These are phyloP conservation scores for Narcine bancroftii DNA, from an alignment of 2,113 vertebrate genomes.

Conservation along the genomic window DNA sequence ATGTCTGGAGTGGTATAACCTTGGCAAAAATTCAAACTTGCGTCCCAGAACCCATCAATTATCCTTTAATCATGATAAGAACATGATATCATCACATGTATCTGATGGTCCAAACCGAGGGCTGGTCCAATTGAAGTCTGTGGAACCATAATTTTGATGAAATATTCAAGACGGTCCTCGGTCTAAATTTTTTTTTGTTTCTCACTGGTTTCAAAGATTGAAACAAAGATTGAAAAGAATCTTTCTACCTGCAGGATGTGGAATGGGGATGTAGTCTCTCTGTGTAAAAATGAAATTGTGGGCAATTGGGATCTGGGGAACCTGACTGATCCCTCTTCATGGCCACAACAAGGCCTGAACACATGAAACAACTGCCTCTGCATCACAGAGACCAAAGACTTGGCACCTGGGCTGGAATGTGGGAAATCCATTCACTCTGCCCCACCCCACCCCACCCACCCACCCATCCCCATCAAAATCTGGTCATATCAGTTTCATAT, in stretches of 20 bases:
- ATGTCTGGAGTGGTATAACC: not conserved
- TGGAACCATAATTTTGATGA: not conserved
- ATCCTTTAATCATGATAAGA: too few relatives aligned
- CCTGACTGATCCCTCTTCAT: not conserved
- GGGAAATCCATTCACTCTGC: too few relatives aligned
- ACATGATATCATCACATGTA: not conserved
- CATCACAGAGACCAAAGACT: too few relatives aligned
- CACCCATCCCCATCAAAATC: not conserved
- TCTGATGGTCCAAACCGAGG: not conserved
- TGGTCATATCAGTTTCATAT: not conserved
- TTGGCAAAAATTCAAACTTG: not conserved
- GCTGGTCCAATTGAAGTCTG: too few relatives aligned
- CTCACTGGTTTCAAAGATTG: not conserved
- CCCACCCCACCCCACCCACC: too few relatives aligned
- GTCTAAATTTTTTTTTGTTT: not conserved
- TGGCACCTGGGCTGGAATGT: not conserved
- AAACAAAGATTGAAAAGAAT: not conserved
- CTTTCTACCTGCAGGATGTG: not conserved
- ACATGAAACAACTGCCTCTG: not conserved
- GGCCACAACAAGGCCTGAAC: not conserved
- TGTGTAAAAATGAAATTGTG: not conserved
- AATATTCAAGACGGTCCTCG: not conserved
- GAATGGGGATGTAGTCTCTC: not conserved
- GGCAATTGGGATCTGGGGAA: not conserved
- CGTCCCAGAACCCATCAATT: not conserved